Conservation (phyloP, 2,113 vertebrate genomes). For the Raja brachyura region DNA sequence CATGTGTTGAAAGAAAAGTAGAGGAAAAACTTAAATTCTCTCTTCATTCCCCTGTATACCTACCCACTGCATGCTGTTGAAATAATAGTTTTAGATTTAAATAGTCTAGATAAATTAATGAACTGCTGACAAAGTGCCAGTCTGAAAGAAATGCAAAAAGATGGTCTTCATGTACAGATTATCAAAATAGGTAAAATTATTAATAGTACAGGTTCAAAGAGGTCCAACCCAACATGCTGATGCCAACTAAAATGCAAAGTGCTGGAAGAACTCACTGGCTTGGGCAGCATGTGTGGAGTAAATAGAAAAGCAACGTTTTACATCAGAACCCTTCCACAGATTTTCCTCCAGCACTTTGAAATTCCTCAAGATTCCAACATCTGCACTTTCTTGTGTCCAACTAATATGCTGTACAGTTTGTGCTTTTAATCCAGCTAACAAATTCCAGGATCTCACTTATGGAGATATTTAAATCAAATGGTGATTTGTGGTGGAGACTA, state of each 20-base stretch:
- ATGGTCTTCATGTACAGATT: not conserved
- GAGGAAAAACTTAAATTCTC: not conserved
- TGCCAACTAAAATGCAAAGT: no score
- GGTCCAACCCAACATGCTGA: not conserved
- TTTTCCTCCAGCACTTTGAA: no score
- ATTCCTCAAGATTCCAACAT: no score
- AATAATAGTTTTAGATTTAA: not conserved
- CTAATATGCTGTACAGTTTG: not conserved
- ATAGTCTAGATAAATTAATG: not conserved
- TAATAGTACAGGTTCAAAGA: not conserved
- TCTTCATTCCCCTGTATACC: no score
- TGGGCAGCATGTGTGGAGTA: no score
- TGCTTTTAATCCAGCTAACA: not conserved
- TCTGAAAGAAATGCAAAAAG: not conserved
- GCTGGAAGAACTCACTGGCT: no score
- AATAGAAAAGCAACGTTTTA: no score
- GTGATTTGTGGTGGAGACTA: not conserved
- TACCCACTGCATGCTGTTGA: not conserved
- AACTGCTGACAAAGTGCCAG: not conserved
- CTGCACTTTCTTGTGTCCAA: no score
- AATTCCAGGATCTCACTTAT: not conserved
- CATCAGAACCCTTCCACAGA: no score
- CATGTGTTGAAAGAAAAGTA: no score
- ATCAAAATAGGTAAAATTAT: not conserved
- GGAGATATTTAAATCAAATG: not conserved